phyloP scores from a whole-genome alignment of 2,888 invertebrate species.

The Harmothoe impar region DNA sequence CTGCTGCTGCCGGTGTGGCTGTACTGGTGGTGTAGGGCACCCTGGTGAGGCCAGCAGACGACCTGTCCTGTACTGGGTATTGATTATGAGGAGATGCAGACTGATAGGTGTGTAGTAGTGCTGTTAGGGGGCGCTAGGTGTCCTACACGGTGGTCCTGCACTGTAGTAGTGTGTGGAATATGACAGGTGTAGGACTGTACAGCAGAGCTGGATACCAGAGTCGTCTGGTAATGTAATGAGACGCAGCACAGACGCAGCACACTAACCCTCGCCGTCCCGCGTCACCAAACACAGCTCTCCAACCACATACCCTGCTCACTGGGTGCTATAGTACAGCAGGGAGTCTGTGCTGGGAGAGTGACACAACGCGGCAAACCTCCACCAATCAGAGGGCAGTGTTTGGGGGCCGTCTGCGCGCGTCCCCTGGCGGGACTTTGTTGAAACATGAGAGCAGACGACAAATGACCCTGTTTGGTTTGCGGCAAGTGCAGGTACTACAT shows the following conservation, averaged over 20 bases:
- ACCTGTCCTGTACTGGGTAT: too few relatives aligned
- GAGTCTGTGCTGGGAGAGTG: too few relatives aligned
- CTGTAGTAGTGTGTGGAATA: too few relatives aligned
- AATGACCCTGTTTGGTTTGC: neutral
- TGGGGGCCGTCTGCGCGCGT: neutral
- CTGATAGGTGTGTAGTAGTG: neutral
- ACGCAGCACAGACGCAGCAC: neutral
- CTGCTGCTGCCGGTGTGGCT: neutral
- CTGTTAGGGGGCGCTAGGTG: too few relatives aligned
- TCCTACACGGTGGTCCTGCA: too few relatives aligned
- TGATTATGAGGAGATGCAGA: too few relatives aligned
- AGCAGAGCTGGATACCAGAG: too few relatives aligned
- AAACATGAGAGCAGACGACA: constrained; percentile 3
- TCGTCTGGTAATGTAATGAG: neutral
- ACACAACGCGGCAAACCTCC: neutral
- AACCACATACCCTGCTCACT: too few relatives aligned
- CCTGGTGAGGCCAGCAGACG: too few relatives aligned
- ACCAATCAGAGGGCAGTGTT: neutral
- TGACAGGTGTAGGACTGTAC: neutral
- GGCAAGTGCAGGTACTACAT: neutral
- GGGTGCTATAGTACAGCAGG: too few relatives aligned
- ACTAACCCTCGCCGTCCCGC: neutral
- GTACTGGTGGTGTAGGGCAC: too few relatives aligned
- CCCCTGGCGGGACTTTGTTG: neutral
- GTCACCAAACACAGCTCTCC: neutral